phyloP scores from a whole-genome alignment of 2,113 vertebrate species.

The Toxostoma redivivum region DNA sequence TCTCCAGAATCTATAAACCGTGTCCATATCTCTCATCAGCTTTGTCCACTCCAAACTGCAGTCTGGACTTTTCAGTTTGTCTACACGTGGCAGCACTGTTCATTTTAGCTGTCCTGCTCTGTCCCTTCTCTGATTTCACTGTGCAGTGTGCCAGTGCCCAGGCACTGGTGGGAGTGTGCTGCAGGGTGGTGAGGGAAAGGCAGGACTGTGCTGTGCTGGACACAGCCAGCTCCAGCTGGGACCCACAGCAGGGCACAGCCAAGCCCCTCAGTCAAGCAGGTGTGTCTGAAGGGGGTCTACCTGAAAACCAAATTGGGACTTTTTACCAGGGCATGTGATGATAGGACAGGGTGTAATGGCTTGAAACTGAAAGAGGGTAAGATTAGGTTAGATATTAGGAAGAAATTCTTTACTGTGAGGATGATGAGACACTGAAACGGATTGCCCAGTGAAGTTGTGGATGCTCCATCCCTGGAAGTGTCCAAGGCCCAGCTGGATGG shows the following conservation, averaged over 20 bases:
- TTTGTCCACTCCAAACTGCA: not conserved
- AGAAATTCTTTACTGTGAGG: not conserved
- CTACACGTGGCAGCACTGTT: fast-evolving
- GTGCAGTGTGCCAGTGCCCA: not conserved
- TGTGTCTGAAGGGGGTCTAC: not conserved
- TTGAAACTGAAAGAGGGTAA: not conserved
- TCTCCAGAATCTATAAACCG: not conserved
- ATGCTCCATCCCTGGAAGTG: not conserved
- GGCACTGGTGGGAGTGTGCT: not conserved
- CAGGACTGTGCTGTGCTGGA: fast-evolving
- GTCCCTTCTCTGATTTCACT: not conserved
- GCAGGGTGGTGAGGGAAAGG: not conserved
- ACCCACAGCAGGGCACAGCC: not conserved
- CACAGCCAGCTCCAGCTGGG: not conserved
- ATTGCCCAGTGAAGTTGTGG: not conserved
- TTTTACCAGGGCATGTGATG: not conserved
- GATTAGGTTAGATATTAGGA: not conserved
- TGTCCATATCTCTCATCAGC: not conserved
- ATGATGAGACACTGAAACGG: not conserved
- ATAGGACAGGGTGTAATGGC: not conserved
- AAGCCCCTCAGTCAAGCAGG: fast-evolving
- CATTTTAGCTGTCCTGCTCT: not conserved
- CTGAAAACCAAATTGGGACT: not conserved
- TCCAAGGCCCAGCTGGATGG: fast-evolving
- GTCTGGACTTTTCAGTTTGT: not conserved